Evolutionary conservation across 2,888 invertebrate species (phyloP).

Genomic region (Mactromeris polynyma): DNA sequence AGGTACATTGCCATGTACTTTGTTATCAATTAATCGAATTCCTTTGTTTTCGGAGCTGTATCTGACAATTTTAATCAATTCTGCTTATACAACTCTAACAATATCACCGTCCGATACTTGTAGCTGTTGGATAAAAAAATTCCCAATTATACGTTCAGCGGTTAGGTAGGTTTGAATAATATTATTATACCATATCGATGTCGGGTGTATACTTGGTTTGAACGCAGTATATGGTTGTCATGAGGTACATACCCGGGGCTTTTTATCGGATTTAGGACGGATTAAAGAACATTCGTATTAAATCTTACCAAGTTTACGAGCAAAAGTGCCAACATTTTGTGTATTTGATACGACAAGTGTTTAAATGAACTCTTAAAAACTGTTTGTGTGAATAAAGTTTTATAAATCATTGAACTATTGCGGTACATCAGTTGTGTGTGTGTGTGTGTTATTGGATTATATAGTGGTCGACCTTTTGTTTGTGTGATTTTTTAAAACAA

Average conservation of each 20-base stretch:
- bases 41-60: neutral
- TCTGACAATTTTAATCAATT: slow-evolving; percentile 6
- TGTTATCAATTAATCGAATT: slow-evolving; percentile 11
- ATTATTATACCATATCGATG: neutral
- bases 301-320: slow-evolving; percentile 5
- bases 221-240: slow-evolving; percentile 9
- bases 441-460: too few relatives aligned
- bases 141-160: neutral
- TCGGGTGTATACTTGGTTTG: neutral
- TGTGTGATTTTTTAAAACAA: neutral
- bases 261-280: slow-evolving; percentile 17
- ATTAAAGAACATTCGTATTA: neutral
- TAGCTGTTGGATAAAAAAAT: neutral
- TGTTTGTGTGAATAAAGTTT: neutral
- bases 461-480: too few relatives aligned
- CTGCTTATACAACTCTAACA: neutral
- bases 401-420: neutral
- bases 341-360: neutral
- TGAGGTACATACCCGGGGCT: neutral
- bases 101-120: neutral
- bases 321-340: neutral
- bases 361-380: neutral
- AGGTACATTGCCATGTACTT: neutral
- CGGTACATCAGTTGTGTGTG: neutral
- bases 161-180: neutral